phyloP scores from a whole-genome alignment of 2,888 invertebrate genomes.

The Molorchus minor region DNA sequence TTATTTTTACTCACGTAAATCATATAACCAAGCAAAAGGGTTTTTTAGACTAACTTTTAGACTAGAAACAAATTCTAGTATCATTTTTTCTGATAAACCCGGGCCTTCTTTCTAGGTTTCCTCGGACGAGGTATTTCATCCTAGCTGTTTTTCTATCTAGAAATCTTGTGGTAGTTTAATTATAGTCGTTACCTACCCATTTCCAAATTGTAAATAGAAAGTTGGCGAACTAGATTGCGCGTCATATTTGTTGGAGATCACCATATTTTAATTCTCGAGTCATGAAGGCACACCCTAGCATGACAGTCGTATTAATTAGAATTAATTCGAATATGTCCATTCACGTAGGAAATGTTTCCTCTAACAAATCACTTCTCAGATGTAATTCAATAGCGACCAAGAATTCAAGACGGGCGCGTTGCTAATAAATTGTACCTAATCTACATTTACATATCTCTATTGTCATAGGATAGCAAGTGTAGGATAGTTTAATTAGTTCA shows the following conservation, averaged over 20 bases:
- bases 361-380: conserved; percentile 31
- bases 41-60: no score
- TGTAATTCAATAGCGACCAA: conserved; percentile 43
- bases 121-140: no score
- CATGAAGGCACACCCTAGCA: not conserved
- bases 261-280: not conserved
- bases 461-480: conserved; percentile 61
- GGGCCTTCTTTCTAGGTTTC: no score
- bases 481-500: conserved; percentile 64
- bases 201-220: no score
- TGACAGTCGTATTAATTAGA: conserved; percentile 22
- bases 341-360: conserved; percentile 24
- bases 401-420: conserved; percentile 44
- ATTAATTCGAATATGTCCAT: conserved; percentile 27
- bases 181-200: no score
- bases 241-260: conserved; percentile 1
- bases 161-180: no score
- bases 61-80: no score
- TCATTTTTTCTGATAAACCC: no score
- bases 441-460: conserved; percentile 63
- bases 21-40: no score
- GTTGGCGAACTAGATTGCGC: no score
- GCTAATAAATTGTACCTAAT: conserved; percentile 47
- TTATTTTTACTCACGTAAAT: no score
- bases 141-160: no score